Conservation (phyloP, 2,888 invertebrate genomes). For the Dioctria linearis region DNA sequence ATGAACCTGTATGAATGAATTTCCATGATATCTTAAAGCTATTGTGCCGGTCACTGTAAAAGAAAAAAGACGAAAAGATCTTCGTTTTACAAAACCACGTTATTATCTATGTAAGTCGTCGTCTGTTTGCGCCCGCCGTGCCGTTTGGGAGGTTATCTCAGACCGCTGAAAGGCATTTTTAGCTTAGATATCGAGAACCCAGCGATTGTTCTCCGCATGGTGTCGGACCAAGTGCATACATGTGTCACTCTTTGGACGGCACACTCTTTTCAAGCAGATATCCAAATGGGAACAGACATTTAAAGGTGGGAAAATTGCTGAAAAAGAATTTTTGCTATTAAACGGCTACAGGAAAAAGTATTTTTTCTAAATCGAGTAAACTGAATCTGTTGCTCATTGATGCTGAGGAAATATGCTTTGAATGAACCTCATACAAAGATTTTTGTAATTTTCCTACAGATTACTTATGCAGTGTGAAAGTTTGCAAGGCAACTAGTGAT, state of each 20-base stretch:
- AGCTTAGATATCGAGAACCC: constrained; percentile 10
- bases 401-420: neutral
- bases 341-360: constrained; percentile 8
- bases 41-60: constrained; percentile 11
- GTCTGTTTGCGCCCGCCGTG: neutral
- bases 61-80: constrained; percentile 3
- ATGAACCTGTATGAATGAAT: constrained; percentile 13
- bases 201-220: constrained; percentile 63
- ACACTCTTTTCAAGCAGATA: constrained; percentile 59
- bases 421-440: constrained; percentile 1
- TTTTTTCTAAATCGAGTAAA: neutral
- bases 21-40: constrained; percentile 31
- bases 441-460: constrained; percentile 12
- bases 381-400: neutral
- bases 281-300: constrained; percentile 21
- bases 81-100: constrained; percentile 11
- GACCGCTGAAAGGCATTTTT: constrained; percentile 31
- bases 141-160: neutral
- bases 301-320: constrained; percentile 50
- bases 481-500: too few relatives aligned
- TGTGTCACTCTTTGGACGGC: constrained; percentile 67
- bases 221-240: constrained; percentile 71
- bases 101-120: constrained; percentile 37
- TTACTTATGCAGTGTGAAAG: too few relatives aligned
- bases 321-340: constrained; percentile 20